Base-by-base conservation (phyloP, 2,888 invertebrate species). In the Cylindroiulus punctatus region DNA sequence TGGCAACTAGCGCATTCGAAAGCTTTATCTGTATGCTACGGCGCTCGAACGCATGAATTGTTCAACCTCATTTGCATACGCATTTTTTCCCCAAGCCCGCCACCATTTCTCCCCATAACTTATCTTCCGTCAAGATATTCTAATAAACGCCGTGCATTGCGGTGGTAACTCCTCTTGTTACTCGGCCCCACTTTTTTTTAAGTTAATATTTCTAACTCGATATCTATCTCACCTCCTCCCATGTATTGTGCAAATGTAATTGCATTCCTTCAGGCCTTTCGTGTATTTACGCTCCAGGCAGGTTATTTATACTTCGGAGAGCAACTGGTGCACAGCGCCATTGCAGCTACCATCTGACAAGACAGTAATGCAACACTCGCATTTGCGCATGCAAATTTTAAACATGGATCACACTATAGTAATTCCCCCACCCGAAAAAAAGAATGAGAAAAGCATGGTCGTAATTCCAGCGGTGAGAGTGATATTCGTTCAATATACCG, bases 41-140 rank as follows among this genome's bases (percentile, higher is more conserved):
- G 57, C 57, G 57, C 57, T 65, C 57, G 57, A 65, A 65, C 57
- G 22, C 57, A 65, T 65, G 57, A 65, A 65, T 65, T 65, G 57
- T 65, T 22, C 57, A 26, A 65, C 7, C 57, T 65, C 57, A 65
- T 65, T 65, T 65, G 22, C 57, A 65, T 65, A 65, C 4, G 57
- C 57, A 22, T 65, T 65, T 65, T 65, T 65, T 26, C 57, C 2
- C n/a, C n/a, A 22, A n/a, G n/a, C 19, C 19, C n/a, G 5, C 57
- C n/a, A 65, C 57, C 57, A 65, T 65, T 22, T 65, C 19, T 22
- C 57, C 57, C 57, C 57, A 65, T 65, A 65, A 65, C 57, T 65
- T 65, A 65, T 65, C 57, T 65, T n/a, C 57, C 57, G 22, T 65
- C 57, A 26, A 65, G 57, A 65, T 65, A 65, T 65, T 65, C 19